Evolutionary conservation across 2,797 vertebrate species (phyloP), one percentile per base, ranked within the genome.

Genomic region (Falco naumanni): DNA sequence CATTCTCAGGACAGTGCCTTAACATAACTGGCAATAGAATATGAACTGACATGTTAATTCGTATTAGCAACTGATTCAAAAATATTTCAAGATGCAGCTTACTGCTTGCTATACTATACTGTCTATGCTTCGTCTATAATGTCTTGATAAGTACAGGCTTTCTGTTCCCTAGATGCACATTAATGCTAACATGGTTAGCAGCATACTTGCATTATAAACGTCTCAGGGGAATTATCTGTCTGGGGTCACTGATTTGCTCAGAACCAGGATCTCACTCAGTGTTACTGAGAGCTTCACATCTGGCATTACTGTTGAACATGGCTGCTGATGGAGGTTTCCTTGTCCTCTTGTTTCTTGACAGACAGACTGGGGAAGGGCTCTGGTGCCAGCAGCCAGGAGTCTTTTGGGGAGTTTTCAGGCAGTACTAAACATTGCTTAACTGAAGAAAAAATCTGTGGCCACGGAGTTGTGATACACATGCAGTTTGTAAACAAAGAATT

Each of bases 391-490:
- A 65, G 29, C 22, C 60, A n/a, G 22, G 43, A 74, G 28, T 53
- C 63, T 79, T 59, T 16, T 2, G 1, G 37, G 33, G 29, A 75
- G 25, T 26, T 66, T 68, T 78, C 28, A 25, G 41, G 26, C 12
- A 19, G 7, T 50, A 39, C 14, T 33, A 75, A 69, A 33, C 14
- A 28, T 17, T 43, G 57, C 13, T 65, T 1, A 1, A 47, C 14
- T n/a, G 37, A 88, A 75, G 41, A 84, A 37, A 37, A 57, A 59
- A 57, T 56, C 53, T 39, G 26, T 45, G 72, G n/a, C 34, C 47
- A 13, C 1, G 1, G 37, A 56, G 19, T 8, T 77, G 80, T 33
- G 48, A 66, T 41, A 74, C 12, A 31, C 0, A 0, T 33, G 22
- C 11, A 70, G 34, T 65, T 90, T 57, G 28, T 81, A 57, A 90